Evolutionary conservation across 2,113 vertebrate species (phyloP).

Genomic region (Vulpes ferrilata): DNA sequence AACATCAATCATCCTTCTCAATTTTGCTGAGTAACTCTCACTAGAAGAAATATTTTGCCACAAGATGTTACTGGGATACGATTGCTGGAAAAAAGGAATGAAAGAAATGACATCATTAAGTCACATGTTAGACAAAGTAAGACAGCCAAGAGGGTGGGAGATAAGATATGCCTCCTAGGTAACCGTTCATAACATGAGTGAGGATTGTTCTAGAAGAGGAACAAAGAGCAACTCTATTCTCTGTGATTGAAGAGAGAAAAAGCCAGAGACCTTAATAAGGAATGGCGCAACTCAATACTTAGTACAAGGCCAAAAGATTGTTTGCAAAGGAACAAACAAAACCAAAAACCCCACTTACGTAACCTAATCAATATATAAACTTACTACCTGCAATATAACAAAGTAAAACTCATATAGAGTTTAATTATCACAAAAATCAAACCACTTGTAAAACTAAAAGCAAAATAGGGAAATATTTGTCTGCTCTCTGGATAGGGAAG

Average conservation of each 20-base stretch:
- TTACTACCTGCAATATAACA: background rate
- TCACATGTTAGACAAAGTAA: slow-evolving; percentile 51
- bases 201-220: slow-evolving; percentile 15
- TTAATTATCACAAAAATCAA: slow-evolving; percentile 55
- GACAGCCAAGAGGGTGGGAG: background rate
- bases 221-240: background rate
- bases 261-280: background rate
- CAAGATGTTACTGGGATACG: slow-evolving; percentile 72
- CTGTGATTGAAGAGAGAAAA: background rate
- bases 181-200: slow-evolving; percentile 63
- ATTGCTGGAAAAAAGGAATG: slow-evolving; percentile 65
- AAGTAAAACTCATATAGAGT: slow-evolving; percentile 15
- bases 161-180: slow-evolving; percentile 49
- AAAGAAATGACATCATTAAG: slow-evolving; percentile 60
- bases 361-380: background rate
- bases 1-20: slow-evolving; percentile 52
- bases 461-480: background rate
- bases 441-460: background rate
- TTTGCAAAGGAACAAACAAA: background rate
- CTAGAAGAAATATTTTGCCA: slow-evolving; percentile 66
- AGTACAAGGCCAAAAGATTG: background rate
- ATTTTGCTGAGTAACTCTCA: slow-evolving; percentile 65
- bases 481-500: background rate
- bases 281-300: background rate
- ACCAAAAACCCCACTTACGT: background rate